phyloP scores from a whole-genome alignment of 2,113 vertebrate genomes.

The Poeciliopsis prolifica region DNA sequence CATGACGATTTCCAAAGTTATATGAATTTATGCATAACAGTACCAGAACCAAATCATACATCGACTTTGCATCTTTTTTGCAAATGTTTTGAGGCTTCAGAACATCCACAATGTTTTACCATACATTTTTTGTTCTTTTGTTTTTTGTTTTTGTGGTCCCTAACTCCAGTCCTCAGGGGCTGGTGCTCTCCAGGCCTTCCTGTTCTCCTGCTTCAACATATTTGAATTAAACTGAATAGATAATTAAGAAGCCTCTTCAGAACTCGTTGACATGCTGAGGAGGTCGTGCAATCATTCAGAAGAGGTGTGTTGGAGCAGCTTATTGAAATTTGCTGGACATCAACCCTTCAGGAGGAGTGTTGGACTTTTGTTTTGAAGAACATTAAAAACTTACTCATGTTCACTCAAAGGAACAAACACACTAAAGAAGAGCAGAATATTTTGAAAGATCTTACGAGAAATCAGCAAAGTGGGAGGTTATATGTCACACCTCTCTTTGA shows the following conservation, averaged over 20 bases:
- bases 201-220: neutral
- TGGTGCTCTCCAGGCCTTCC: neutral
- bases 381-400: neutral
- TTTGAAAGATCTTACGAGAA: neutral
- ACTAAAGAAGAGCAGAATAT: neutral
- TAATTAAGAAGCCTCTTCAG: neutral
- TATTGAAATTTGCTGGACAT: neutral
- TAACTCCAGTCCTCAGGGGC: neutral
- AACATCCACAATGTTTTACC: too few species aligned
- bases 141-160: neutral
- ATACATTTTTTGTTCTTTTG: too few species aligned
- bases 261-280: neutral
- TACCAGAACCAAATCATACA: too few species aligned
- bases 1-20: too few species aligned
- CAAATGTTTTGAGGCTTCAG: too few species aligned
- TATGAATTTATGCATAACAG: too few species aligned
- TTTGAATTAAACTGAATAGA: neutral
- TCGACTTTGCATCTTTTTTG: too few species aligned
- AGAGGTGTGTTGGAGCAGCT: neutral
- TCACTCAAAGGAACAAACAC: too few species aligned
- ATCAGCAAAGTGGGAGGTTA: neutral
- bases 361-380: neutral
- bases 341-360: neutral
- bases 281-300: neutral
- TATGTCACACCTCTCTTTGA: neutral